Evolutionary conservation across 2,113 vertebrate species (phyloP).

Genomic region (Xiphias gladius): DNA sequence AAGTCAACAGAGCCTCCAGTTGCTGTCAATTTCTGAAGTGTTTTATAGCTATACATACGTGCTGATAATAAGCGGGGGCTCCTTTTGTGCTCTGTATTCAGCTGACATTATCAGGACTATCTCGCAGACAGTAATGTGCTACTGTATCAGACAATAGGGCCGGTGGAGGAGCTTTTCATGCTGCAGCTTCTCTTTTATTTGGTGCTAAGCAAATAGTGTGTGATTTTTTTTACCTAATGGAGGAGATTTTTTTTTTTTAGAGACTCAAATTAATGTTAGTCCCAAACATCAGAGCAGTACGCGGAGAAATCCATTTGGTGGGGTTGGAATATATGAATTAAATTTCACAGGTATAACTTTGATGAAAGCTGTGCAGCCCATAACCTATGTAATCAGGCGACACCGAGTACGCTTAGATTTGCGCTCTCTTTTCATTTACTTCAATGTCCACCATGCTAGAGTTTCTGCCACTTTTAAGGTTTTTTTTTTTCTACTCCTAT

Average conservation of each 20-base stretch:
- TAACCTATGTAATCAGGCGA: background rate
- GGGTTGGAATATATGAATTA: constrained; percentile 10
- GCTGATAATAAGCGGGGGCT: constrained; percentile 58
- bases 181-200: constrained; percentile 46
- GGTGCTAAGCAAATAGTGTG: constrained; percentile 36
- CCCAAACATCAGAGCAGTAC: background rate
- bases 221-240: constrained; percentile 15
- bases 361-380: background rate
- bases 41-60: constrained; percentile 55
- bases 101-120: constrained; percentile 42
- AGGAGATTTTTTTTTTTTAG: constrained; percentile 12
- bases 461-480: background rate
- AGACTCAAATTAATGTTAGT: background rate
- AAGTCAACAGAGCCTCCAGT: constrained; percentile 40
- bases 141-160: constrained; percentile 45
- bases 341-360: constrained; percentile 9
- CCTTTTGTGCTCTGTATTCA: constrained; percentile 62
- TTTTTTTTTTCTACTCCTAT: background rate
- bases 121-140: constrained; percentile 53
- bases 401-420: background rate
- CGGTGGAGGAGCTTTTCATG: constrained; percentile 33
- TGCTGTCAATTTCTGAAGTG: constrained; percentile 42
- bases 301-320: background rate
- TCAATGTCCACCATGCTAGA: background rate
- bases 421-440: constrained; percentile 16